phyloP scores from a whole-genome alignment of 2,113 vertebrate genomes.

The Dasypus novemcinctus region DNA sequence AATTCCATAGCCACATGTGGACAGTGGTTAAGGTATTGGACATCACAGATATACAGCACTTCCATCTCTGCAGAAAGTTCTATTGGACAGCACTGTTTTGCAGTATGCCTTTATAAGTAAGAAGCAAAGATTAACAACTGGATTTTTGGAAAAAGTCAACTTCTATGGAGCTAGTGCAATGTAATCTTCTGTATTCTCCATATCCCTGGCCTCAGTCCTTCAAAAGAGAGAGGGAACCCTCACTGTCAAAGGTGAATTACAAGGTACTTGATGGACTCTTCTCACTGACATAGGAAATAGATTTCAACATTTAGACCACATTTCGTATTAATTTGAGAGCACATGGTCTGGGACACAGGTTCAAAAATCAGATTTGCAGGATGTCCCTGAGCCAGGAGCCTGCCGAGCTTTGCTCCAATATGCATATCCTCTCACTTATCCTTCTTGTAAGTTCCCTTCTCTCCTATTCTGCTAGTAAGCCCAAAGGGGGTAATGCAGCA shows the following conservation, averaged over 20 bases:
- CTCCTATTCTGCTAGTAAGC: not conserved
- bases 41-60: accelerated
- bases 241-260: not conserved
- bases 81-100: accelerated
- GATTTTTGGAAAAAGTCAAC: not conserved
- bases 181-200: not conserved
- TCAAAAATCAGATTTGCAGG: not conserved
- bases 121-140: not conserved
- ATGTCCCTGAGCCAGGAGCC: accelerated
- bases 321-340: accelerated
- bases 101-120: not conserved
- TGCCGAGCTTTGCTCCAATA: not conserved
- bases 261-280: not conserved
- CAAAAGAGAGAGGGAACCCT: not conserved
- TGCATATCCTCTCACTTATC: not conserved
- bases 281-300: not conserved
- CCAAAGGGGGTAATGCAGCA: accelerated
- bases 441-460: not conserved
- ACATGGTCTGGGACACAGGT: not conserved
- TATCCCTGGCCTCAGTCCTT: not conserved
- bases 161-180: not conserved
- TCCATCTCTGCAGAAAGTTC: accelerated
- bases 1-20: accelerated
- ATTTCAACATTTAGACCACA: not conserved
- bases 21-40: accelerated